Evolutionary conservation across 2,888 invertebrate genomes (phyloP), one percentile per base, ranked within the genome.

Genomic region (Hirudinaria manillensis): DNA sequence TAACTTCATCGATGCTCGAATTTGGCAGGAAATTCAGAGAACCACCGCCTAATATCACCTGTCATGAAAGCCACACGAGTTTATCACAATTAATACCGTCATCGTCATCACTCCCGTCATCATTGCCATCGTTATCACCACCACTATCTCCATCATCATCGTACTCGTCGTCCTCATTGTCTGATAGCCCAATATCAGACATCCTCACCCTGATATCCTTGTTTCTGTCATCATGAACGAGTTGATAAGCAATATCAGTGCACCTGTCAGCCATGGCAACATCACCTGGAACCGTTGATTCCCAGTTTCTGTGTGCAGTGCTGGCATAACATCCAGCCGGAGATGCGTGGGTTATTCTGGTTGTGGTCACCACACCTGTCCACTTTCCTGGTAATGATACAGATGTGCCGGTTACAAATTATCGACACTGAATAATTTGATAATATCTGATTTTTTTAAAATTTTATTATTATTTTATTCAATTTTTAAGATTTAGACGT

Each of bases 321-420:
- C 83, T 81, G 0, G 84, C 83, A 77, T 83, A 85, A 16, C 81
- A 74, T 0, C 82, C 82, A 0, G 82, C 82, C 0, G 85, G 85
- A 0, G 84, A 83, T 32, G 85, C 85, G 78, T 85, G 85, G 0
- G 85, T 85, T 53, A 85, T 76, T 27, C 85, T 80, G 3, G 85
- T 81, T 6, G 82, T 84, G 4, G 85, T 82, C 3, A 85, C 83
- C 21, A 85, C 70, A 0, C 85, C 85, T 0, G 81, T 82, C 55
- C 82, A 81, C 77, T 84, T 84, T 6, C 71, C 77, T 77, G 72
- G 4, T 34, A 56, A 16, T 16, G 21, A n/a, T 3, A 38, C 6
- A 13, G 24, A 19, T 27, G 27, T 66, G 29, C 24, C 4, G 3
- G 3, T 24, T 6, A n/a, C 13, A 38, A 38, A 38, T 6, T 45